phyloP scores from a whole-genome alignment of 2,797 vertebrate genomes.

The Siniperca undulata region DNA sequence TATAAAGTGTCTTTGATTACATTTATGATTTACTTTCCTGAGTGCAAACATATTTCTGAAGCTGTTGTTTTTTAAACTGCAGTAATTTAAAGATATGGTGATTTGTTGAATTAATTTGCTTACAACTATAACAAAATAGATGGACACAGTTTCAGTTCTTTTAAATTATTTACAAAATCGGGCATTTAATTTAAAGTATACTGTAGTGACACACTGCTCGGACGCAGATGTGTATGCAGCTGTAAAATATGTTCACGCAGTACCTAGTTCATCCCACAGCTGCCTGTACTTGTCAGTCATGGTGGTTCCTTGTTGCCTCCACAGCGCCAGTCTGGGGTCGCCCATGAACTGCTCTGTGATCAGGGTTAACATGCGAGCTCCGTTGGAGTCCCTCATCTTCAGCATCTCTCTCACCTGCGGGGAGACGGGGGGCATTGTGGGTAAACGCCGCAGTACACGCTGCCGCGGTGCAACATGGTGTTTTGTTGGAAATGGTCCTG shows the following conservation, averaged over 20 bases:
- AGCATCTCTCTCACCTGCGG: slow-evolving; percentile 96
- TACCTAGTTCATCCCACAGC: slow-evolving; percentile 97
- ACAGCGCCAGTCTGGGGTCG: slow-evolving; percentile 93
- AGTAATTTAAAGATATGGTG: no score
- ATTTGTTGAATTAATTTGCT: no score
- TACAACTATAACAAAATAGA: background rate
- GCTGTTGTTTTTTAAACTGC: no score
- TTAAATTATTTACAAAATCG: no score
- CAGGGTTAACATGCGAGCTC: slow-evolving; percentile 95
- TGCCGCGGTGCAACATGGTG: accelerated
- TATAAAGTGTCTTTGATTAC: no score
- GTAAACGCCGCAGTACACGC: background rate
- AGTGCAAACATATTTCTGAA: no score
- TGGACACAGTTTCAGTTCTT: no score
- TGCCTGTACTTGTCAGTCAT: slow-evolving; percentile 99
- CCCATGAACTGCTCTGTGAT: slow-evolving; percentile 99
- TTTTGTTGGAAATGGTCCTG: background rate
- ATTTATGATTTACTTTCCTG: no score
- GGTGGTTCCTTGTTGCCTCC: slow-evolving; percentile 95
- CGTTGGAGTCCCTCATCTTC: slow-evolving; percentile 98
- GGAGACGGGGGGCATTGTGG: slow-evolving; percentile 26
- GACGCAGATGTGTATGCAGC: background rate
- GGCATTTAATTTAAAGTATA: no score
- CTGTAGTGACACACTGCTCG: background rate
- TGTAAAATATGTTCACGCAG: no score